phyloP scores from a whole-genome alignment of 2,888 invertebrate genomes.

The Pyrochroa serraticornis region DNA sequence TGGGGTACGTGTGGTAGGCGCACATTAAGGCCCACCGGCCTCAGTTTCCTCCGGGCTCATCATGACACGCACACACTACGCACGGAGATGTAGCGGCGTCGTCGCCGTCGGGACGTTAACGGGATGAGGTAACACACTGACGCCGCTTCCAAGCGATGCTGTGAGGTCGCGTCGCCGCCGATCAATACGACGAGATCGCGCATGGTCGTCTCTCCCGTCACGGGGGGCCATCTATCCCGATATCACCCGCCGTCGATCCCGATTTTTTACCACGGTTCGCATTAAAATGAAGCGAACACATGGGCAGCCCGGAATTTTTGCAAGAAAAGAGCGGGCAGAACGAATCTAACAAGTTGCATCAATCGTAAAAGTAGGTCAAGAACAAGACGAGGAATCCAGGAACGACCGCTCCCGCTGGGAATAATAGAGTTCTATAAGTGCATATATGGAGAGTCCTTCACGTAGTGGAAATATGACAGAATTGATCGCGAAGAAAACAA shows the following conservation, averaged over 20 bases:
- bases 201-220: conserved; percentile 31
- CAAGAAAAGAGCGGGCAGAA: conserved; percentile 8
- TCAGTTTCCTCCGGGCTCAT: conserved; percentile 18
- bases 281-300: too few species aligned
- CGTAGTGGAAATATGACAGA: too few species aligned
- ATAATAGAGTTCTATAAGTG: too few species aligned
- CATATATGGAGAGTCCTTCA: too few species aligned
- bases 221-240: conserved; percentile 10
- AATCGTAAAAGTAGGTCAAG: conserved; percentile 8
- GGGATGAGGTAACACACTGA: conserved; percentile 51
- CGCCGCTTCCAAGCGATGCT: conserved; percentile 43
- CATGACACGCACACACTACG: conserved; percentile 22
- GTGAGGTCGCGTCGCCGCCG: conserved; percentile 44
- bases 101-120: conserved; percentile 29
- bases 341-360: conserved; percentile 25
- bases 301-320: conserved; percentile 17
- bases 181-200: conserved; percentile 47
- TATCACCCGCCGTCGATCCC: conserved; percentile 10
- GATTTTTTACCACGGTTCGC: background rate
- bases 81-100: conserved; percentile 32
- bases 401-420: background rate
- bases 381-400: background rate
- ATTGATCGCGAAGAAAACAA: too few species aligned
- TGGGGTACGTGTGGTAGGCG: conserved; percentile 58
- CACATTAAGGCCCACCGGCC: conserved; percentile 50